Percentiles rank a stretch among this genome's conserved stretches.
Conservation (phyloP, 2,113 vertebrate species). For the Poecile atricapillus region DNA sequence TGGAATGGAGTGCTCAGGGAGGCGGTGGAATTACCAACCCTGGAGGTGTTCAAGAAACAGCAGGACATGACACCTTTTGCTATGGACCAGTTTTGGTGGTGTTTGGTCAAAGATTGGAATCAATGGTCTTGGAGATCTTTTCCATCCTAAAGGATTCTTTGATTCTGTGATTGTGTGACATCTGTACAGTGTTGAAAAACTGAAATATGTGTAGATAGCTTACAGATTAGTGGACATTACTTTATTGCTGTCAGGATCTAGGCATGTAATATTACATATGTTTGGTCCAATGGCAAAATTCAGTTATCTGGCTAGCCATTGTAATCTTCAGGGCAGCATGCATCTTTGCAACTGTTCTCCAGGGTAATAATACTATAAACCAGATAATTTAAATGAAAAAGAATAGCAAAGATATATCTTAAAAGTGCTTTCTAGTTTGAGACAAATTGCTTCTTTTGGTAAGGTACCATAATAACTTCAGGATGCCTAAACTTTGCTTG, state of each 20-base stretch:
- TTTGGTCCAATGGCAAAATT: background rate
- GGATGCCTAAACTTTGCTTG: background rate
- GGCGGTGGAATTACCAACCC: background rate
- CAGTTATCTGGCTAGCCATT: background rate
- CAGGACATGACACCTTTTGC: accelerated
- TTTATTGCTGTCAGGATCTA: background rate
- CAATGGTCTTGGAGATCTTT: background rate
- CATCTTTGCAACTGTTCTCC: background rate
- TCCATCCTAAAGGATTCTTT: background rate
- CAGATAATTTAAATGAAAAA: background rate
- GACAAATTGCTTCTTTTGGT: background rate
- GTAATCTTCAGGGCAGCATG: background rate
- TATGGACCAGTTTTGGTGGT: background rate
- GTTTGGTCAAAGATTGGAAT: background rate
- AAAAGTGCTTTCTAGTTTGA: background rate
- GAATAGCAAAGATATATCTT: background rate
- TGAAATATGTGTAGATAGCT: background rate
- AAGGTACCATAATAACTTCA: background rate
- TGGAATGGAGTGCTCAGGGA: background rate
- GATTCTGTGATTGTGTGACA: background rate
- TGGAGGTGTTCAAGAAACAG: background rate
- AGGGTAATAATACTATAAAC: background rate
- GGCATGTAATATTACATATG: background rate
- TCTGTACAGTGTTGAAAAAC: background rate
- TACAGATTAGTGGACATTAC: background rate